A percentile compares a stretch with the other conserved stretches of the same genome.
Evolutionary conservation across 2,113 vertebrate genomes (phyloP).

Genomic region (Carassius auratus): DNA sequence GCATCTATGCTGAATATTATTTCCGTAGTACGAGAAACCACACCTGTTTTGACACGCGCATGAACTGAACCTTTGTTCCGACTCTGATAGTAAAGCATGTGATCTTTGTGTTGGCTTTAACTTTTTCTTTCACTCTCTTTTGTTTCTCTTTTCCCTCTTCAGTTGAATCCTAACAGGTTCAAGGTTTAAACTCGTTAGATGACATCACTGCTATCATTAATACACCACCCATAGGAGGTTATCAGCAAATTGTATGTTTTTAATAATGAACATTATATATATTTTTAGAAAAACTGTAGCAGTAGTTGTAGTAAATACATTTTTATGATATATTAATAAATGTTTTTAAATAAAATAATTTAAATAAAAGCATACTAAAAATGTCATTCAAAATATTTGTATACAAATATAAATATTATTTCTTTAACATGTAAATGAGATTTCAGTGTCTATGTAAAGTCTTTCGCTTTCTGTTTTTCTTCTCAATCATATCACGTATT

Average conservation of each 20-base stretch:
- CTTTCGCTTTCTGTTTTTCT: constrained; percentile 19
- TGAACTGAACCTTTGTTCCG: constrained; percentile 28
- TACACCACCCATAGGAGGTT: constrained; percentile 83
- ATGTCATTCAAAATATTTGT: neutral
- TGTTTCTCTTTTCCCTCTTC: constrained; percentile 63
- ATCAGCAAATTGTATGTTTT: constrained; percentile 79
- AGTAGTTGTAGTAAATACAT: neutral
- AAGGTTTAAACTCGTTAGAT: constrained; percentile 81
- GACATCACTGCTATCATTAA: constrained; percentile 81
- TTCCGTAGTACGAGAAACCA: constrained; percentile 12
- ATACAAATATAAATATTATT: neutral
- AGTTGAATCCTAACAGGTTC: constrained; percentile 82
- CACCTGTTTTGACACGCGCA: neutral
- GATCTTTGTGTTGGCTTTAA: constrained; percentile 45
- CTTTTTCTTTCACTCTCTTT: constrained; percentile 63
- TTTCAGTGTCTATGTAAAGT: neutral
- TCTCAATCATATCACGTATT: neutral
- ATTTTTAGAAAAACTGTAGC: neutral
- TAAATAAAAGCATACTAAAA: neutral
- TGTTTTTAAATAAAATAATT: neutral
- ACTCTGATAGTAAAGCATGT: constrained; percentile 40
- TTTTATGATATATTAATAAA: neutral
- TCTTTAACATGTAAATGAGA: neutral
- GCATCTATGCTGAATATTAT: neutral
- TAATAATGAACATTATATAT: neutral